phyloP scores from a whole-genome alignment of 2,113 vertebrate genomes.

The Cottus gobio region DNA sequence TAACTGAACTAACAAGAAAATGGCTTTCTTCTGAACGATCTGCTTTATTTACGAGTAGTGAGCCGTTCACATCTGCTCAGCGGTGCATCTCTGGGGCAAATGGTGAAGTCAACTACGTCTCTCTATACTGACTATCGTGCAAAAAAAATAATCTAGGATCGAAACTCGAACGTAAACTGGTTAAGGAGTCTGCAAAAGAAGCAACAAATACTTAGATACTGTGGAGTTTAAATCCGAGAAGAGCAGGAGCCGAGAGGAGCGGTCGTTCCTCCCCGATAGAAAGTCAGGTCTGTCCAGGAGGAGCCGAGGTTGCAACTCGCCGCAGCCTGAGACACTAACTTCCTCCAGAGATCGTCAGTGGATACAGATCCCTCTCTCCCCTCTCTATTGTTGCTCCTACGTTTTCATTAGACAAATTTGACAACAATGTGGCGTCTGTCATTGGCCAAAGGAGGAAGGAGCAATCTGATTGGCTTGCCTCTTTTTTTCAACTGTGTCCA shows the following conservation, averaged over 20 bases:
- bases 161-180: slow-evolving; percentile 23
- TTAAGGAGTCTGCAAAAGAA: neutral
- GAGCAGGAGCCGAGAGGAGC: slow-evolving; percentile 37
- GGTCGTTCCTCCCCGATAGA: slow-evolving; percentile 45
- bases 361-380: slow-evolving; percentile 85
- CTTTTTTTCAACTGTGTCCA: slow-evolving; percentile 88
- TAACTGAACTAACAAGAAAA: neutral
- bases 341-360: slow-evolving; percentile 85
- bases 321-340: slow-evolving; percentile 86
- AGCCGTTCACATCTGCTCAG: slow-evolving; percentile 55
- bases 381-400: slow-evolving; percentile 94
- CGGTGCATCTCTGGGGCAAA: slow-evolving; percentile 53
- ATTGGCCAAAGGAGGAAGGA: slow-evolving; percentile 92
- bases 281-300: slow-evolving; percentile 66
- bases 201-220: neutral
- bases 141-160: neutral
- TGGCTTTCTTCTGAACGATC: neutral
- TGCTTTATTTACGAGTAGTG: neutral
- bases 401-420: slow-evolving; percentile 98
- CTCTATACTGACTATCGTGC: neutral
- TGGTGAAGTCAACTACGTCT: slow-evolving; percentile 48
- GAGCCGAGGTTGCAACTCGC: slow-evolving; percentile 76
- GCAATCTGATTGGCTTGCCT: slow-evolving; percentile 91
- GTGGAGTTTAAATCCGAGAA: slow-evolving; percentile 53
- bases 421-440: slow-evolving; percentile 98